Conservation (phyloP, 2,888 invertebrate species). For the Metellina segmentata region DNA sequence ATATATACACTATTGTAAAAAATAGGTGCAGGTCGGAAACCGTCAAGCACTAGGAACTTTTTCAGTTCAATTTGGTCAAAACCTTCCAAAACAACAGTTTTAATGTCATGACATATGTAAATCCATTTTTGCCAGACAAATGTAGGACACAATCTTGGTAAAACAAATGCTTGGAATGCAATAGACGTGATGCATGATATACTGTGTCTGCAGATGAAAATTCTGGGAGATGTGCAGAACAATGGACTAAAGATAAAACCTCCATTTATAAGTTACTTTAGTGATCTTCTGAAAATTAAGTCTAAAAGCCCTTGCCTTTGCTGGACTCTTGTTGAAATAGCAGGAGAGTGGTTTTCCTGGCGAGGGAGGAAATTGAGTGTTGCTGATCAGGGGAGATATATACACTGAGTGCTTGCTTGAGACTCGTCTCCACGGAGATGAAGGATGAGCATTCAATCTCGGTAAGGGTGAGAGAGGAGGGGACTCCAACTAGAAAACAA, state of each 20-base stretch:
- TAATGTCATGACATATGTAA: background rate
- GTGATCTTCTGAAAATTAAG: too few relatives aligned
- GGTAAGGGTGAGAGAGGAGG: conserved; percentile 89
- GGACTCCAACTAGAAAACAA: conserved; percentile 79
- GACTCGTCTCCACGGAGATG: conserved; percentile 85
- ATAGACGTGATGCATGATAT: background rate
- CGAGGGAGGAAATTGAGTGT: conserved; percentile 79
- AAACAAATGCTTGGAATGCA: background rate
- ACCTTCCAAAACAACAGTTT: too few relatives aligned
- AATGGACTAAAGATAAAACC: too few relatives aligned
- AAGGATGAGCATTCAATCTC: conserved; percentile 83
- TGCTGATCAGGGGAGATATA: conserved; percentile 83
- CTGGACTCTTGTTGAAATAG: conserved; percentile 92
- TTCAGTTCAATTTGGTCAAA: too few relatives aligned
- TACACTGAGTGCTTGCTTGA: conserved; percentile 84
- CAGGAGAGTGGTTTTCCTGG: conserved; percentile 84
- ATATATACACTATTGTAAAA: too few relatives aligned
- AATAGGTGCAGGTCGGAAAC: too few relatives aligned
- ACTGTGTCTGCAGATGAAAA: too few relatives aligned
- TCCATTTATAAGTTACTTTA: too few relatives aligned
- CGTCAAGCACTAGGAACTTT: too few relatives aligned
- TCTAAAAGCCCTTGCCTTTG: conserved; percentile 85
- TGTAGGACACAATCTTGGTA: background rate
- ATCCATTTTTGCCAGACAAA: background rate
- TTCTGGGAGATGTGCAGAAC: too few relatives aligned